Evolutionary conservation across 2,113 vertebrate species (phyloP).

Genomic region (Erythrolamprus reginae): DNA sequence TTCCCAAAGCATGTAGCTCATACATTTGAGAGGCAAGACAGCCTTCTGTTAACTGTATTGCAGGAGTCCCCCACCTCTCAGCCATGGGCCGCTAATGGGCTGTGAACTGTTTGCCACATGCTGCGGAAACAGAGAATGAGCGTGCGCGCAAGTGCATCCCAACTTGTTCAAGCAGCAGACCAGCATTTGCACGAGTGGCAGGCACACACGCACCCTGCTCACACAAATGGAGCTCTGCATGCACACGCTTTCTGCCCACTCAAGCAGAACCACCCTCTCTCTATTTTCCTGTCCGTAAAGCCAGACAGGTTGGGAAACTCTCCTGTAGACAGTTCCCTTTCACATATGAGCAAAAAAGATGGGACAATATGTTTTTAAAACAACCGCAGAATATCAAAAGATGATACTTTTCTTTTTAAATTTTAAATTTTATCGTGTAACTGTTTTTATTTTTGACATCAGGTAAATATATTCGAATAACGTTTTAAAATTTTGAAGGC

Average conservation of each 20-base stretch:
- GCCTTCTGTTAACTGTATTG: background rate
- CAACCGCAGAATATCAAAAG: background rate
- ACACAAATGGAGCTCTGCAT: too few species aligned
- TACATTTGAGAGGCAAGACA: background rate
- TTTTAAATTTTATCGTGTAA: background rate
- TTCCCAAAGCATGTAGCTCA: background rate
- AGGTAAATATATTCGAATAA: background rate
- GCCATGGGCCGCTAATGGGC: background rate
- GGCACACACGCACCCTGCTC: too few species aligned
- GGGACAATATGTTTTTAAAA: background rate
- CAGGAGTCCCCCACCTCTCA: background rate
- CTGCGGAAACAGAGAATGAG: background rate
- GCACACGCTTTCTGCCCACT: background rate
- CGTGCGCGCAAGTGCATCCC: fast-evolving
- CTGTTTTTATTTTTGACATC: background rate
- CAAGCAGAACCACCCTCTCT: background rate
- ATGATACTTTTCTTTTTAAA: background rate
- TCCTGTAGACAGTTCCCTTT: background rate
- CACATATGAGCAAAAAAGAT: background rate
- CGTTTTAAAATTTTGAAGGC: background rate
- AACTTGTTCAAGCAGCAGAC: background rate
- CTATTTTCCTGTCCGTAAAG: background rate
- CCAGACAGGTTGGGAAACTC: background rate
- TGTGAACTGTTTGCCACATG: background rate
- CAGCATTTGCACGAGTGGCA: background rate